Evolutionary conservation across 2,797 vertebrate species (phyloP), one percentile per base, ranked within the genome.

Genomic region (Falco peregrinus): DNA sequence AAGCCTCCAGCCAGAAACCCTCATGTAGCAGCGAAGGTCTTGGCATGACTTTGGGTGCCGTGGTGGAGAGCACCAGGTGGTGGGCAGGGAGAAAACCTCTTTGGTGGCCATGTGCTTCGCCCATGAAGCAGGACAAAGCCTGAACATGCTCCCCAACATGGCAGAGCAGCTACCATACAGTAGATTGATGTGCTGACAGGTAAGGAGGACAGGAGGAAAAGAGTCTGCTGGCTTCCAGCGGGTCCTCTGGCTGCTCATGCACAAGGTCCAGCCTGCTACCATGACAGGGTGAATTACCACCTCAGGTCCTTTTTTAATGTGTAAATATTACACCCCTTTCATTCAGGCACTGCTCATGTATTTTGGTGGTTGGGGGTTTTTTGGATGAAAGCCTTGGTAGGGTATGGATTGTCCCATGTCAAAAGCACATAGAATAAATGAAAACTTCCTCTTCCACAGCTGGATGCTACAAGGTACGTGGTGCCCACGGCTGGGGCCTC

Each of bases 131-230:
- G 31, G 28, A 45, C 39, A 64, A 71, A 71, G 33, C 19, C 24
- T 56, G 43, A 13, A 8, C 0, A 0, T 69, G n/a, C 2, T 5
- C 24, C 31, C 11, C 0, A 0, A 31, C 39, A 6, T 19, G 47
- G 26, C 51, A 54, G 56, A 78, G 71, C 28, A 35, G 39, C 20
- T 39, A 41, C 29, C n/a, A 33, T 24, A 16, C 0, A 5, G 47
- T n/a, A 63, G 57, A 74, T 11, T 13, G 25, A 60, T 50, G 33
- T 69, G 39, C 47, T 33, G 47, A 28, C 15, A 74, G 50, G 13
- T 26, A 24, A 45, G 45, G 26, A 68, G 22, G 60, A 33, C 4
- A 2, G 48, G 43, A 41, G 28, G 16, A 68, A n/a, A 57, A 73
- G 24, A 16, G 24, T 9, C 41, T 74, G 16, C n/a, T 73, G 26